Evolutionary conservation across 2,888 invertebrate genomes (phyloP), one percentile per base, ranked within the genome.

Genomic region (Celastrina argiolus): DNA sequence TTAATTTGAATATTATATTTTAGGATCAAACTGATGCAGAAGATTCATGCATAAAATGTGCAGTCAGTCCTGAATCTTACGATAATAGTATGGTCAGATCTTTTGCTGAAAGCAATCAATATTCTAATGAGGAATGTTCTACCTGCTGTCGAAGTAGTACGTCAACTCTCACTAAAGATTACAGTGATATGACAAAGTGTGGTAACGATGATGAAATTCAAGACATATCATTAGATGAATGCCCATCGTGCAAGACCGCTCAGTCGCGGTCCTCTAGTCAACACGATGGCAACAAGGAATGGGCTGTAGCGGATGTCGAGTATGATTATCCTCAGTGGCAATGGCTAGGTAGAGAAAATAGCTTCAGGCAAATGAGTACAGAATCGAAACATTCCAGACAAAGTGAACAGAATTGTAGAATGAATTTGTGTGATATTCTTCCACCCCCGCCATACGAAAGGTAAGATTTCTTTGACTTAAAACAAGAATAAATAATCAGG

Each of bases 11-110:
- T 6, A 18, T 18, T 18, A 64, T 64, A 68, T 82, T 82, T 59
- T 79, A 92, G 89, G 87, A 85, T 73, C 90, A 90, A 41, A 87
- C 88, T 39, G 92, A 92, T 66, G 88, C 88, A 8, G 92, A 92
- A 78, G 92, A 92, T 71, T 92, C 91, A 0, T 92, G 92, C 72
- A 82, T 92, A 71, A 92, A 92, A 78, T 92, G 91, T 70, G 89
- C 92, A 34, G 87, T 91, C 2, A 92, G 92, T 73, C 92, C 92
- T 28, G 92, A 89, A 18, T 92, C 92, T 0, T 92, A 91, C 70
- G 92, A 92, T 69, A 92, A 92, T 70, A 92, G 90, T 69, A 89
- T 91, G 89, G 81, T 86, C 1, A 80, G 88, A 69, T 91, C 90
- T 2, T 90, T 82, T 51, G 87, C 80, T 59, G 88, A 88, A 66